Evolutionary conservation across 2,113 vertebrate genomes (phyloP), one percentile per base, ranked within the genome.

Genomic region (Deroptyus accipitrinus): DNA sequence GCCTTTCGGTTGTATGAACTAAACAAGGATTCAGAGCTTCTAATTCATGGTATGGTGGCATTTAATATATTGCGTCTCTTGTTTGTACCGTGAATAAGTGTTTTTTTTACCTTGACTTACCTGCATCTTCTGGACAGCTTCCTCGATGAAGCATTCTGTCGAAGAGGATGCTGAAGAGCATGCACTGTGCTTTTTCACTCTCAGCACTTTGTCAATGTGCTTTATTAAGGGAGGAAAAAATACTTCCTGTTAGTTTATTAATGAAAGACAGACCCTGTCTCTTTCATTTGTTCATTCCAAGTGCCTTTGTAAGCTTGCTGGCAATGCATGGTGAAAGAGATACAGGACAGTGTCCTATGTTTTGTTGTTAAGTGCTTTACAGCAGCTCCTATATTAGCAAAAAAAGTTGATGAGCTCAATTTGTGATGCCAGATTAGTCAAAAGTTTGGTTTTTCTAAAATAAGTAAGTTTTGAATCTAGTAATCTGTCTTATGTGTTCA

Each of bases 1-100:
- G 99, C 99, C 17, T 98, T 99, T 96, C 98, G 99, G 10, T 98
- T 99, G 81, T 99, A 99, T 81, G 99, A 99, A 39, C 96, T 99
- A 79, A 99, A 99, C 98, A 99, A 99, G 97, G 99, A 99, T 98
- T 99, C 99, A 0, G 99, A 99, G 95, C 99, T 99, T 86, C 98
- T 99, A 93, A 99, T 99, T 96, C 99, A 99, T 49, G 99, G 99
- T 99, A 95, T 97, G 83, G 94, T 28, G 70, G 19, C 66, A 67
- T 52, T 83, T 11, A 13, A 33, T 83, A 2, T 42, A 1, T 49
- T 66, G 10, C 15, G 80, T 27, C 57, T 89, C 28, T 1, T 17
- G 5, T 44, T 55, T 68, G n/a, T 75, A 6, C 66, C 23, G 35
- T 18, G 33, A 64, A 27, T 12, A 33, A n/a, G 25, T 51, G 11